phyloP scores from a whole-genome alignment of 1,140 invertebrate species.

The Mycetomoellerius zeteki region DNA sequence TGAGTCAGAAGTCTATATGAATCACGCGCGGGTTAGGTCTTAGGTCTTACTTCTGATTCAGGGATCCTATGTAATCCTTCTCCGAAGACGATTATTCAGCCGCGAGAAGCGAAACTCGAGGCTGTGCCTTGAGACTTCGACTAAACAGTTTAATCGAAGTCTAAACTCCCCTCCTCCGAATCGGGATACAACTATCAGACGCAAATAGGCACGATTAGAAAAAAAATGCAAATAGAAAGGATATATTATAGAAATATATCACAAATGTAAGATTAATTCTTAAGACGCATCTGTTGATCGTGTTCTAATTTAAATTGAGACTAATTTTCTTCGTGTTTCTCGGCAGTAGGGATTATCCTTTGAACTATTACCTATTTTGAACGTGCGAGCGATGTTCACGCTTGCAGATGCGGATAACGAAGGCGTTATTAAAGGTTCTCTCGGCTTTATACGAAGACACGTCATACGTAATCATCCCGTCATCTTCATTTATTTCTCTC shows the following conservation, averaged over 20 bases:
- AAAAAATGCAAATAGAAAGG: background rate
- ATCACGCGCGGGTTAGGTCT: conserved; percentile 12
- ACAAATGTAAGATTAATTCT: background rate
- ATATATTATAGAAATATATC: background rate
- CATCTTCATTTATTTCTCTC: conserved; percentile 10
- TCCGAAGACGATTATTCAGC: background rate
- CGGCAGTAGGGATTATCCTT: background rate
- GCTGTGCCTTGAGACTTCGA: background rate
- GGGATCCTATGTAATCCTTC: background rate
- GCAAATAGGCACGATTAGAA: background rate
- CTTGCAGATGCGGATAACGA: conserved; percentile 14
- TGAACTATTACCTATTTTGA: conserved; percentile 22
- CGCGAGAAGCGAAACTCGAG: background rate
- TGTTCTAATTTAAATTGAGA: background rate
- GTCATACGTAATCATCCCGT: conserved; percentile 32
- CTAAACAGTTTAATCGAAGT: no score
- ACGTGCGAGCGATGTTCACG: conserved; percentile 16
- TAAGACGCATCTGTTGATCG: background rate
- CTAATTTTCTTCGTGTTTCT: background rate
- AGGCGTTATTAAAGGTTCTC: conserved; percentile 6
- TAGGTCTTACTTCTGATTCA: conserved; percentile 7
- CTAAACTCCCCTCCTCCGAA: background rate
- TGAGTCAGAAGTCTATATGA: conserved; percentile 27
- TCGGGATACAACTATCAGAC: background rate
- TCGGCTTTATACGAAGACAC: conserved; percentile 5